These are phyloP conservation scores for Micromys minutus DNA, from an alignment of 2,113 vertebrate species.

Conservation along the genomic window DNA sequence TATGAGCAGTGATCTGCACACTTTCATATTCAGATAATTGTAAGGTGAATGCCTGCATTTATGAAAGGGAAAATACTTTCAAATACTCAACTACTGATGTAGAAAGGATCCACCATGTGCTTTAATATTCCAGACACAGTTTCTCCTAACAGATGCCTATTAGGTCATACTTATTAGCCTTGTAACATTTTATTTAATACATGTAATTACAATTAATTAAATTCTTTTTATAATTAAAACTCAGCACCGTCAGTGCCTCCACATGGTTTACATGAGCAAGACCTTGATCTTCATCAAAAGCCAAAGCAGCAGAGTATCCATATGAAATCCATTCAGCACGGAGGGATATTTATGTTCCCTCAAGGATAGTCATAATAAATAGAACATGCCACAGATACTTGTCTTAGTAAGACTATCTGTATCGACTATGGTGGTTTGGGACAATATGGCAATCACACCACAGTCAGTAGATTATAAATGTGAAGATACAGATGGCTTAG, in stretches of 20 bases:
- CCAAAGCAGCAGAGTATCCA: not conserved
- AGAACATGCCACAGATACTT: not conserved
- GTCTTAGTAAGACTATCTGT: not conserved
- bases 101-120: not conserved
- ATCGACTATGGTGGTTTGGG: not conserved
- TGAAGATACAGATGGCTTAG: not conserved
- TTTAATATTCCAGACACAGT: conserved; percentile 10
- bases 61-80: not conserved
- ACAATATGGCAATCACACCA: not conserved
- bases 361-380: not conserved
- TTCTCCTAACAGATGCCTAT: conserved; percentile 40
- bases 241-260: not conserved
- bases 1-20: not conserved
- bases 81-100: not conserved
- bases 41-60: not conserved
- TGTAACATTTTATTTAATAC: conserved; percentile 37
- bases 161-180: conserved; percentile 40
- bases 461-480: not conserved
- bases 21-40: not conserved
- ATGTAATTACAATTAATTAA: conserved; percentile 48
- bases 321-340: not conserved
- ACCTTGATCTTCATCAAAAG: conserved; percentile 45
- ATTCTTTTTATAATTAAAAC: conserved; percentile 58
- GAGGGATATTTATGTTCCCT: not conserved
- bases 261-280: conserved; percentile 39